These are phyloP conservation scores for Bombus cullumanus DNA, from an alignment of 1,140 invertebrate genomes.

Conservation along the genomic window DNA sequence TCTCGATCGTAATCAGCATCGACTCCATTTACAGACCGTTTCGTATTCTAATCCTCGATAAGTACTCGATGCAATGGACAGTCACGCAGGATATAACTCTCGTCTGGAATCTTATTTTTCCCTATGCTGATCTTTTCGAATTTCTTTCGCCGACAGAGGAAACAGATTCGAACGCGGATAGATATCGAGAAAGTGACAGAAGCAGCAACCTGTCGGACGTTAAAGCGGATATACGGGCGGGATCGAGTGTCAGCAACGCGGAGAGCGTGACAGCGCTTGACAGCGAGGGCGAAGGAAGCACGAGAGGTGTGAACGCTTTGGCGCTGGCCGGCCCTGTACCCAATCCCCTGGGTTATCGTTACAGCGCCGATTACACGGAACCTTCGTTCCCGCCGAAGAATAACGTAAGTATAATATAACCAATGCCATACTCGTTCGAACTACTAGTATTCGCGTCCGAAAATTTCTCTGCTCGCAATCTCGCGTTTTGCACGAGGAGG, in stretches of 20 bases:
- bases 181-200: slow-evolving; percentile 92
- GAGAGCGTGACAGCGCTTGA: slow-evolving; percentile 85
- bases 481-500: not conserved
- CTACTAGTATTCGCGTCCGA: not conserved
- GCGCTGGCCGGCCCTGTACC: slow-evolving; percentile 91
- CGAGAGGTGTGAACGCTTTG: slow-evolving; percentile 85
- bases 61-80: too few species aligned
- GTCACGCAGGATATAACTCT: too few species aligned
- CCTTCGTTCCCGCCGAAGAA: slow-evolving; percentile 90
- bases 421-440: not conserved
- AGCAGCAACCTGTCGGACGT: slow-evolving; percentile 95
- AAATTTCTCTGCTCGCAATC: slow-evolving; percentile 19
- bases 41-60: too few species aligned
- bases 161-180: slow-evolving; percentile 88
- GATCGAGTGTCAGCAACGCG: slow-evolving; percentile 90
- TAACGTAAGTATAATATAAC: slow-evolving; percentile 72
- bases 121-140: not conserved
- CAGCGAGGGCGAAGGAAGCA: slow-evolving; percentile 82
- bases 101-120: not conserved
- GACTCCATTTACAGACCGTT: not conserved
- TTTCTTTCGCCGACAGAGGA: slow-evolving; percentile 74
- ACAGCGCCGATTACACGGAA: slow-evolving; percentile 94
- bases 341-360: slow-evolving; percentile 89
- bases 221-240: slow-evolving; percentile 93
- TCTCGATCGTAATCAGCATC: not conserved